Conservation (phyloP, 2,888 invertebrate genomes). For the Zygogramma bicolorata region DNA sequence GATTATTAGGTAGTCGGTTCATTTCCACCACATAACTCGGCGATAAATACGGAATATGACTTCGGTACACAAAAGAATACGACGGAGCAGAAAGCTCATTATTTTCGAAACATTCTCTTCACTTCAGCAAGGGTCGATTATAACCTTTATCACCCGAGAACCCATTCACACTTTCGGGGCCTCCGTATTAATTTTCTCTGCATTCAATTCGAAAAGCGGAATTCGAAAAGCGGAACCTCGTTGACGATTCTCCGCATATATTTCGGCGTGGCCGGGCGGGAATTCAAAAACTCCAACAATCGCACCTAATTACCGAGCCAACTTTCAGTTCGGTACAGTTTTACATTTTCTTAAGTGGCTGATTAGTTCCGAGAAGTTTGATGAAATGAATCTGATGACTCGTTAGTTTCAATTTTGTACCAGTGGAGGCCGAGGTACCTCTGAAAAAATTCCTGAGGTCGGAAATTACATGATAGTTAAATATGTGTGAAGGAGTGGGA, state of each 20-base stretch:
- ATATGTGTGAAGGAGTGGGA: too few relatives aligned
- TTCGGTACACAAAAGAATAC: conserved; percentile 2
- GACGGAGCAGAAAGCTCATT: conserved; percentile 27
- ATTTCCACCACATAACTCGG: conserved; percentile 1
- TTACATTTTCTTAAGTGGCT: not conserved
- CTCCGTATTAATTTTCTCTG: conserved; percentile 31
- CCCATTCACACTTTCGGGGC: conserved; percentile 30
- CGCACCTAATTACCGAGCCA: conserved; percentile 19
- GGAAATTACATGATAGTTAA: too few relatives aligned
- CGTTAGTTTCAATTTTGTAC: not conserved
- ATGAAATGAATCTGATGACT: not conserved
- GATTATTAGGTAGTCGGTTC: not conserved
- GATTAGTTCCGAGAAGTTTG: not conserved
- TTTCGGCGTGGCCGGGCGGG: not conserved
- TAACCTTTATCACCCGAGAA: conserved; percentile 22
- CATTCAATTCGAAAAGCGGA: conserved; percentile 26
- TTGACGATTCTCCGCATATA: conserved; percentile 18
- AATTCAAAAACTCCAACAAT: conserved; percentile 21
- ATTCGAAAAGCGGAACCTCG: conserved; percentile 22
- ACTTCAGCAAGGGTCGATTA: not conserved
- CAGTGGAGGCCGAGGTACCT: too few relatives aligned
- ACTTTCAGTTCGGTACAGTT: conserved; percentile 4
- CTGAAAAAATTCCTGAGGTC: too few relatives aligned
- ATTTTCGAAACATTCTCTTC: conserved; percentile 32
- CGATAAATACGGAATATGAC: not conserved